Evolutionary conservation across 2,797 vertebrate species (phyloP).

Genomic region (Xyrichtys novacula): DNA sequence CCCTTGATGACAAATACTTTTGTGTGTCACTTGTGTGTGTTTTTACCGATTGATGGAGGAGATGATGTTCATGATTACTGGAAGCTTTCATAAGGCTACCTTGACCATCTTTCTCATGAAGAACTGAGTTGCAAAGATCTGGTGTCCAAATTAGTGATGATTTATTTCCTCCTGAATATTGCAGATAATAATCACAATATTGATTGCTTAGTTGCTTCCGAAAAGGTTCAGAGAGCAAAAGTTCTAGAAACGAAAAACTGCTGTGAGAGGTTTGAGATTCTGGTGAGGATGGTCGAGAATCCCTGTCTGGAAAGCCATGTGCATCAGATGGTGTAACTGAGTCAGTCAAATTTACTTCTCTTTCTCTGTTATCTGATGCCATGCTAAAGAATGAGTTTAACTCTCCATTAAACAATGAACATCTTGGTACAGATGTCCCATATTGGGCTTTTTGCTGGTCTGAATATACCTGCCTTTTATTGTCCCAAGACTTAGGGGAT

Average conservation of each 20-base stretch:
- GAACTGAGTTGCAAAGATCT: background rate
- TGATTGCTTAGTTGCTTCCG: constrained; percentile 68
- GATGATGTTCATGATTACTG: background rate
- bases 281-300: constrained; percentile 63
- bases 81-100: background rate
- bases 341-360: constrained; percentile 19
- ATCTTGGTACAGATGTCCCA: constrained; percentile 19
- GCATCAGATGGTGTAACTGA: constrained; percentile 5
- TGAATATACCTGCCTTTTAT: background rate
- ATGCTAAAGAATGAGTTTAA: constrained; percentile 17
- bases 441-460: constrained; percentile 12
- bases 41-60: too few species aligned
- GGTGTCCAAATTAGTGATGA: background rate
- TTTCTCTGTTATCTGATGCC: constrained; percentile 32
- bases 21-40: too few species aligned
- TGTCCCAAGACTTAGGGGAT: constrained; percentile 18
- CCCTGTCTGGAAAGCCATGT: constrained; percentile 22
- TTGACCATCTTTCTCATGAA: background rate
- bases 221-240: constrained; percentile 67
- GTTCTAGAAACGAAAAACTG: constrained; percentile 80
- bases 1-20: background rate
- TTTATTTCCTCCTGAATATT: constrained; percentile 57
- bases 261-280: constrained; percentile 75
- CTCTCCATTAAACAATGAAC: constrained; percentile 19
- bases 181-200: constrained; percentile 77